phyloP scores from a whole-genome alignment of 2,888 invertebrate genomes.

The Lithodes maja region DNA sequence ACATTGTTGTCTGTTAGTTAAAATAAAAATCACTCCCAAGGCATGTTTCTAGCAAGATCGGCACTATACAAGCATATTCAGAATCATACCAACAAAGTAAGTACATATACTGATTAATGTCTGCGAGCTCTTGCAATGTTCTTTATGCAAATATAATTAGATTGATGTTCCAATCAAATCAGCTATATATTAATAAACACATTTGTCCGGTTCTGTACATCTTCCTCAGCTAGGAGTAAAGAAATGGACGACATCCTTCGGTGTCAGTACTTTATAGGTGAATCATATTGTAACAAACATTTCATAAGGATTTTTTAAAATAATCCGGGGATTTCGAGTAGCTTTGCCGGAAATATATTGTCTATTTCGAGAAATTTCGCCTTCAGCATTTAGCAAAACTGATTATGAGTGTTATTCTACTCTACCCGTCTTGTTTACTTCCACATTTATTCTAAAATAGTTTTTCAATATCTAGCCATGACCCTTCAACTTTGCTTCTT shows the following conservation, averaged over 20 bases:
- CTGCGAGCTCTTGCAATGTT: too few relatives aligned
- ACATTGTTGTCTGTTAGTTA: too few relatives aligned
- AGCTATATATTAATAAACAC: too few relatives aligned
- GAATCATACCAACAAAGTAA: slow-evolving; percentile 4
- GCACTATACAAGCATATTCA: slow-evolving; percentile 16
- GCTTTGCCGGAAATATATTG: not conserved
- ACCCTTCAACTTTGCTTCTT: too few relatives aligned
- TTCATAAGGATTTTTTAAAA: not conserved
- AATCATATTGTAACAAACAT: not conserved
- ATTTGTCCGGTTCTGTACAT: not conserved
- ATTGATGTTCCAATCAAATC: too few relatives aligned
- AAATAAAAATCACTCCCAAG: not conserved
- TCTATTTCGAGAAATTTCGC: not conserved
- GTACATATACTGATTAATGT: too few relatives aligned
- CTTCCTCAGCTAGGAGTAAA: not conserved
- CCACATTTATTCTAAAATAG: too few relatives aligned
- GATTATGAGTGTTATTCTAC: not conserved
- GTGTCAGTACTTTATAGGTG: not conserved
- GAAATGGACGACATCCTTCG: not conserved
- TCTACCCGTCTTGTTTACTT: too few relatives aligned
- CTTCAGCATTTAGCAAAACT: not conserved
- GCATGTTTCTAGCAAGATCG: not conserved
- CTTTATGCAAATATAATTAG: too few relatives aligned
- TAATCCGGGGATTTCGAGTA: not conserved
- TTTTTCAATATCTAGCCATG: too few relatives aligned